Evolutionary conservation across 2,888 invertebrate species (phyloP).

Genomic region (Caenorhabditis becei): DNA sequence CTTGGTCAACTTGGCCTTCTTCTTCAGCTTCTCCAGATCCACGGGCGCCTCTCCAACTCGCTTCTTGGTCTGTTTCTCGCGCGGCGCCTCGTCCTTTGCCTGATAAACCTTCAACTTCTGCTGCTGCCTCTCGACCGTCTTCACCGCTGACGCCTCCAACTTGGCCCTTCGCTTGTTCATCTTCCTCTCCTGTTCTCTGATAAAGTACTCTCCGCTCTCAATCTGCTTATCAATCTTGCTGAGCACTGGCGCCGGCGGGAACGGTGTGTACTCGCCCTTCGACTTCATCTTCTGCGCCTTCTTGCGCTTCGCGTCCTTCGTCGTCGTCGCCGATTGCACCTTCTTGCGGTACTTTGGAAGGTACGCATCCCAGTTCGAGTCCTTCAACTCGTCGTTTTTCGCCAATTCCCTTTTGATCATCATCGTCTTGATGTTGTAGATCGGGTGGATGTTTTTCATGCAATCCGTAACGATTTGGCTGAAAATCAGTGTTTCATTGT

Average conservation of each 20-base stretch:
- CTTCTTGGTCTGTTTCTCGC: conserved; percentile 66
- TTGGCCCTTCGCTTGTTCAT: conserved; percentile 69
- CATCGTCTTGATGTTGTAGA: conserved; percentile 93
- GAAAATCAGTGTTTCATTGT: no score
- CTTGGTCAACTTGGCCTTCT: conserved; percentile 69
- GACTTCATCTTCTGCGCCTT: conserved; percentile 86
- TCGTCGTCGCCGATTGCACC: conserved; percentile 79
- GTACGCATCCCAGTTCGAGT: conserved; percentile 97
- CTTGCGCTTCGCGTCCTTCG: conserved; percentile 80
- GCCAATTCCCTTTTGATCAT: conserved; percentile 97
- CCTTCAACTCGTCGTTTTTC: conserved; percentile 92
- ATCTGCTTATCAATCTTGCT: conserved; percentile 95
- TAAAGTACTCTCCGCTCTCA: conserved; percentile 97
- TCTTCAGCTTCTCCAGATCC: conserved; percentile 72
- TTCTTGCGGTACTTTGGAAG: conserved; percentile 95
- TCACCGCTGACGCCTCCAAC: conserved; percentile 58
- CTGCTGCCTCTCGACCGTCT: conserved; percentile 63
- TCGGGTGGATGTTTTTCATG: conserved; percentile 98
- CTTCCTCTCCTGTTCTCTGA: conserved; percentile 86
- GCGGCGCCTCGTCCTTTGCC: conserved; percentile 64
- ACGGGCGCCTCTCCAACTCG: conserved; percentile 54
- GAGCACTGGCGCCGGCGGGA: conserved; percentile 94
- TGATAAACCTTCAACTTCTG: conserved; percentile 67
- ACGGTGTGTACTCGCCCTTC: conserved; percentile 97
- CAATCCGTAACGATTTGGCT: conserved; percentile 92